Evolutionary conservation across 2,888 invertebrate species (phyloP), one percentile per base, ranked within the genome.

Genomic region (Hartigia nigra): DNA sequence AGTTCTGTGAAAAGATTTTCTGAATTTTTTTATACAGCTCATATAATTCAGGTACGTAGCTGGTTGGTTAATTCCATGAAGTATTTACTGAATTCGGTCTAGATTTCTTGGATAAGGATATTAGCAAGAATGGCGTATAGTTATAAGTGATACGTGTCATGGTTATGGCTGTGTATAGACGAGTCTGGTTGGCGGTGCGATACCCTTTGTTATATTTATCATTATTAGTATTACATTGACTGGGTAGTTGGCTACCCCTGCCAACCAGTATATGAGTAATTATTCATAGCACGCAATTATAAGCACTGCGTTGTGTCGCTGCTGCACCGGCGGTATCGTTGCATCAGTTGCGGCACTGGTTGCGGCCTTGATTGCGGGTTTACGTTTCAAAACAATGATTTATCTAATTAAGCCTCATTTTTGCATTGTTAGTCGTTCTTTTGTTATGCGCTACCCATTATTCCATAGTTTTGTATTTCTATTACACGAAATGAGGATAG

Each of bases 261-360:
- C 34, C 35, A 75, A 78, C 37, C 79, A 23, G 78, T 80, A 79
- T 78, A 78, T 76, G 70, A 85, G 88, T 90, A 90, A 91, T 91
- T 91, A 90, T 90, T 88, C 88, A 88, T 88, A 87, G 88, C 90
- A 89, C 87, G 90, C 90, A 90, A 90, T 90, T 90, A 90, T 87
- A 84, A 86, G 83, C 82, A 82, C 69, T 70, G 77, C 79, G 80
- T 83, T 81, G 79, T 88, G 85, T 86, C 87, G 86, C 78, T 82
- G 82, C 83, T 76, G 82, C 84, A 77, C 74, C 81, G 79, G 76
- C 81, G 83, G 81, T 89, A 86, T 87, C 88, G 85, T 85, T 84
- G 87, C 84, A 88, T 89, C 89, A 86, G 85, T 86, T 86, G 87
- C 86, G 82, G 84, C 82, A 83, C 86, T 84, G 83, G 85, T 85